Percentiles rank a stretch among this genome's conserved stretches.
Evolutionary conservation across 1,140 invertebrate genomes (phyloP).

Genomic region (Lycorma delicatula): DNA sequence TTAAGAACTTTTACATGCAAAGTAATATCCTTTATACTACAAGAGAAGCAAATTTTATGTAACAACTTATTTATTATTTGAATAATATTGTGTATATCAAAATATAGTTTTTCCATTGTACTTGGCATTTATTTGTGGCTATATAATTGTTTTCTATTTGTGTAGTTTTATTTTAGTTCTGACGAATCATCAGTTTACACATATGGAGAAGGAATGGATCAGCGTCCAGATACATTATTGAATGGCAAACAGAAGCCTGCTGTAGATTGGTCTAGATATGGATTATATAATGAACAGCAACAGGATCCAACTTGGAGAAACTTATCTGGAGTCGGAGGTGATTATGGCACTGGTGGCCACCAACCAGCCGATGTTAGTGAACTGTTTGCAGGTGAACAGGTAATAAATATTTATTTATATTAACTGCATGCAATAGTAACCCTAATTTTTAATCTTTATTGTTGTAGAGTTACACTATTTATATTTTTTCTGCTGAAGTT

Average conservation of each 20-base stretch:
- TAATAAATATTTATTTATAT: slow-evolving; percentile 30
- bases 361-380: slow-evolving; percentile 78
- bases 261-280: slow-evolving; percentile 11
- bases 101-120: too few relatives aligned
- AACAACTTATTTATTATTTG: too few relatives aligned
- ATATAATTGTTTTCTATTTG: too few relatives aligned
- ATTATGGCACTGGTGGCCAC: slow-evolving; percentile 65
- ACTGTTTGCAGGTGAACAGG: slow-evolving; percentile 81
- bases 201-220: neutral
- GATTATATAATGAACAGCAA: slow-evolving; percentile 10
- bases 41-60: too few relatives aligned
- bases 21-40: too few relatives aligned
- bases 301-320: neutral
- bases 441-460: neutral
- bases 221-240: neutral
- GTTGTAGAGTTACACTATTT: neutral
- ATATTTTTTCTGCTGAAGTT: neutral
- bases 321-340: slow-evolving; percentile 45
- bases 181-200: too few relatives aligned
- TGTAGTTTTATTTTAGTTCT: too few relatives aligned
- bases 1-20: too few relatives aligned
- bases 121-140: too few relatives aligned
- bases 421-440: neutral
- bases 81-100: too few relatives aligned
- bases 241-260: neutral